Evolutionary conservation across 2,888 invertebrate species (phyloP), one percentile per base, ranked within the genome.

Genomic region (Lathronympha strigana): DNA sequence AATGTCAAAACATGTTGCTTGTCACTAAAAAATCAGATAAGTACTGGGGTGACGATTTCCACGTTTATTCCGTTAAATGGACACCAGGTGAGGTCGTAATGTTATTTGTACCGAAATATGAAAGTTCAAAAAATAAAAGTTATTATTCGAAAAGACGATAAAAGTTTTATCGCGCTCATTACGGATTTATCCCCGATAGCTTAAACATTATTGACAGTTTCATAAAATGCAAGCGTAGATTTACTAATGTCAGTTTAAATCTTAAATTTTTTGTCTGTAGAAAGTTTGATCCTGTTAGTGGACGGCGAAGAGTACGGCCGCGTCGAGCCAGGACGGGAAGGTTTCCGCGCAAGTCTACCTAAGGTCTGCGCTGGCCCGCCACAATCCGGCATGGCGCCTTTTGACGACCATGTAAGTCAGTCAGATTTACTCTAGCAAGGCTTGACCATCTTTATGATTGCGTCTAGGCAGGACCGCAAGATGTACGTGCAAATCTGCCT

Each of bases 11-110:
- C 15, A 74, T 71, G 8, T 72, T 89, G 21, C 72, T 91, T 0
- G 71, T 70, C 1, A 84, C 69, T 4, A 87, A 78, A 17, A 53
- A 68, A 0, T 70, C 78, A 9, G 31, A 45, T n/a, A 40, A 45
- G 11, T 15, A 19, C 33, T 94, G 94, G 93, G 93, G 93, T 9
- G 87, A 93, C 4, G 89, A 92, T 11, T 95, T 93, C 79, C 96
- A 96, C 73, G 85, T 86, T 0, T 96, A 94, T 76, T 90, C 92
- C 4, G 66, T 95, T 0, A 92, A 93, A 61, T 97, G 96, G 96
- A 92, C 89, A 8, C 93, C 93, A 75, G 92, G 94, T 94, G 82
- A 71, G 68, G 1, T 9, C 9, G 3, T n/a, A 19, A 13, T 13
- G 15, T 21, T 47, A 47, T 47, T 25, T 43, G 11, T 3, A 45